Conservation (phyloP, 1,140 invertebrate species). For the Stenopsyche tienmushanensis region DNA sequence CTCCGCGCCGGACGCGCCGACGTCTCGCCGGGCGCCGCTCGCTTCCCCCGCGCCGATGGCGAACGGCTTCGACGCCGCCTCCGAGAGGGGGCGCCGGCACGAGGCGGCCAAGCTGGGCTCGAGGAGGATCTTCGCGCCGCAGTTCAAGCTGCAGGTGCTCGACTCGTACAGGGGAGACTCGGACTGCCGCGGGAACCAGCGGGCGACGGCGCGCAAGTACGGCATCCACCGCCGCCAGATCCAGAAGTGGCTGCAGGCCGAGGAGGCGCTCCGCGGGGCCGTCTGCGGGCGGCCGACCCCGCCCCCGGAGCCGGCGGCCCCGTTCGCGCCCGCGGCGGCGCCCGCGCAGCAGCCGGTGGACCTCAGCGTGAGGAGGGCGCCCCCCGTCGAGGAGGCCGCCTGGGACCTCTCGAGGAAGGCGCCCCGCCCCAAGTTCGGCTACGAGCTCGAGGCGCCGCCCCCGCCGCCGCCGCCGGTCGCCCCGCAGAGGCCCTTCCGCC, state of each 20-base stretch:
- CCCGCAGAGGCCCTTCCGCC: conserved; percentile 55
- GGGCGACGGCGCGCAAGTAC: conserved; percentile 83
- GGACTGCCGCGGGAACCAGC: conserved; percentile 82
- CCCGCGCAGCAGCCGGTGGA: conserved; percentile 52
- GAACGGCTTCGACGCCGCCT: conserved; percentile 37
- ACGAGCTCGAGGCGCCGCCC: conserved; percentile 42
- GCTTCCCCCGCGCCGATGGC: too few species aligned
- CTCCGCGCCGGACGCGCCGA: conserved; percentile 15
- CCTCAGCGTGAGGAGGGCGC: conserved; percentile 46
- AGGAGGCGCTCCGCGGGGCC: conserved; percentile 69
- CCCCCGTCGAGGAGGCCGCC: conserved; percentile 52
- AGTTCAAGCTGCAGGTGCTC: conserved; percentile 82
- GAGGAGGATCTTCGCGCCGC: conserved; percentile 77
- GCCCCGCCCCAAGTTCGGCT: conserved; percentile 25
- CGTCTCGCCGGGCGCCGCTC: conserved; percentile 40
- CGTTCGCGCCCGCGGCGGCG: conserved; percentile 45
- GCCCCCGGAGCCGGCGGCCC: conserved; percentile 42
- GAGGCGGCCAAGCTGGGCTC: conserved; percentile 66
- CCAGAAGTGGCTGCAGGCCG: conserved; percentile 85
- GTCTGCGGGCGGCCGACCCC: conserved; percentile 55
- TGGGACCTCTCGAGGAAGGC: conserved; percentile 54
- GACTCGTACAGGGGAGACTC: conserved; percentile 80
- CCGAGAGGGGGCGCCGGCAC: conserved; percentile 44
- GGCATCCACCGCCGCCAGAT: conserved; percentile 83
- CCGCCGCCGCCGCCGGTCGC: conserved; percentile 44